Evolutionary conservation across 2,797 vertebrate genomes (phyloP).

Genomic region (Clarias laeviceps): DNA sequence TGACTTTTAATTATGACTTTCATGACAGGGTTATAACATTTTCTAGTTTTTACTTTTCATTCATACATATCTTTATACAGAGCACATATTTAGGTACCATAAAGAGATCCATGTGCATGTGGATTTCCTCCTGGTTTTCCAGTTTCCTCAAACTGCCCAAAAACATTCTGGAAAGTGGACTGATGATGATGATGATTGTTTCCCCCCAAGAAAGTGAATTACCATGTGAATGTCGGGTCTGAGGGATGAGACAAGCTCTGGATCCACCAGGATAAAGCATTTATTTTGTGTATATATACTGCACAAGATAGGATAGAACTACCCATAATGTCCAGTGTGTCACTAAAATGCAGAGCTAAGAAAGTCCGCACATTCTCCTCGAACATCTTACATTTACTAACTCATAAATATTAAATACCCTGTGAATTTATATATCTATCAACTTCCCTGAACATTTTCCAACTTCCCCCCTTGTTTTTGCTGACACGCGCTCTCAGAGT

Average conservation of each 20-base stretch:
- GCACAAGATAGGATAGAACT: neutral
- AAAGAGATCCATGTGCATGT: neutral
- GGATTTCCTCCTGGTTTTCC: neutral
- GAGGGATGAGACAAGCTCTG: neutral
- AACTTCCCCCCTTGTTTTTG: neutral
- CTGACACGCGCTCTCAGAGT: neutral
- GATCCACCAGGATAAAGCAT: neutral
- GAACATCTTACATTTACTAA: too few relatives aligned
- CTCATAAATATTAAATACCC: neutral
- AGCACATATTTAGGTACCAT: neutral
- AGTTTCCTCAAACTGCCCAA: neutral
- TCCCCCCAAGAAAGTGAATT: neutral
- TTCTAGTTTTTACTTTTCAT: conserved; percentile 41
- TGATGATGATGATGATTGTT: neutral
- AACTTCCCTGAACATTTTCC: neutral
- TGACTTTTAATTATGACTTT: too few relatives aligned
- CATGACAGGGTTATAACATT: conserved; percentile 57
- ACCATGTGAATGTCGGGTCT: neutral
- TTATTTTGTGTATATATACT: too few relatives aligned
- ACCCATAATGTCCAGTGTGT: neutral
- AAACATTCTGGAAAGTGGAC: neutral
- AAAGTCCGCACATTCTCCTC: neutral
- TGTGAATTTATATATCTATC: neutral
- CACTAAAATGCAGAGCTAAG: neutral
- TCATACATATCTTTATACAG: conserved; percentile 21